Evolutionary conservation across 2,888 invertebrate genomes (phyloP).

Genomic region (Ferrisia virgata): DNA sequence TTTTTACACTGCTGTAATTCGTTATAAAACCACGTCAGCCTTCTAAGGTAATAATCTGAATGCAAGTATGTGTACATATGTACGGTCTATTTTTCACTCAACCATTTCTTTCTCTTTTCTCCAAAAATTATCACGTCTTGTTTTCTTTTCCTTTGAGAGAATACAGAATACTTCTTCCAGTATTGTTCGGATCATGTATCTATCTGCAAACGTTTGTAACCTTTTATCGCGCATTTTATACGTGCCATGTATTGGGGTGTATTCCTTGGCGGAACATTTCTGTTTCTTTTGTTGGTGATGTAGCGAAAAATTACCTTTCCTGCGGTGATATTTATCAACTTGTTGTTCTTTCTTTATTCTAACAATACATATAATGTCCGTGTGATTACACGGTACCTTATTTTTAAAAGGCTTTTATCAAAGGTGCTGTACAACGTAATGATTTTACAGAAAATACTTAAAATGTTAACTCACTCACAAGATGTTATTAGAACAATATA

Average conservation of each 20-base stretch:
- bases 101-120: not conserved
- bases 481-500: no score
- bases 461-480: no score
- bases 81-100: not conserved
- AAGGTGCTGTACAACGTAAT: no score
- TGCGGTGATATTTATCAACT: conserved; percentile 19
- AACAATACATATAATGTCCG: not conserved
- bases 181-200: not conserved
- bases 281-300: conserved; percentile 21
- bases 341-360: not conserved
- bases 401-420: not conserved
- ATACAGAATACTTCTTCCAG: not conserved
- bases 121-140: not conserved
- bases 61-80: no score
- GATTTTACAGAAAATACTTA: no score
- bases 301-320: conserved; percentile 33
- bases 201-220: not conserved
- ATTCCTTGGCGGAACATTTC: conserved; percentile 6
- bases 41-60: no score
- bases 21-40: no score
- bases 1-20: no score
- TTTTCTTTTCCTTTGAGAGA: not conserved
- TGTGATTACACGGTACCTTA: not conserved
- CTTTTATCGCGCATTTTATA: not conserved
- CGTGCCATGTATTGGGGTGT: not conserved